Percentiles rank a stretch among this genome's conserved stretches.
Conservation (phyloP, 2,888 invertebrate genomes). For the Opisthograptis luteolata region DNA sequence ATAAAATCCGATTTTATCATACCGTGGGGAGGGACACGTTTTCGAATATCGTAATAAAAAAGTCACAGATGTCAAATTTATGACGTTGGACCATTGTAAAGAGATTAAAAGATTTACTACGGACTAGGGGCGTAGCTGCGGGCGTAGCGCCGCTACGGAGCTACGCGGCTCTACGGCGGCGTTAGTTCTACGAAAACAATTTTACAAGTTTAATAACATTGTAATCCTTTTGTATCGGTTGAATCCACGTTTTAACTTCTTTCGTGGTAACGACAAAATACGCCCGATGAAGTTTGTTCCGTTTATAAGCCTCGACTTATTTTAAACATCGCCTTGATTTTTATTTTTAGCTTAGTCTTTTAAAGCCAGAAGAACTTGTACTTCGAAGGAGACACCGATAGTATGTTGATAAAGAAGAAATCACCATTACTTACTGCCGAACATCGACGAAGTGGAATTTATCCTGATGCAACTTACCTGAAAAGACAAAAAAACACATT, state of each 20-base stretch:
- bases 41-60: conserved; percentile 83
- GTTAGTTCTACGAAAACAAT: conserved; percentile 58
- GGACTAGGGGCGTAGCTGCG: conserved; percentile 56
- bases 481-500: conserved; percentile 38
- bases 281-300: conserved; percentile 15
- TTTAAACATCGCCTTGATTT: neutral
- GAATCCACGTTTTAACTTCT: conserved; percentile 26
- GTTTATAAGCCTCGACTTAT: conserved; percentile 7
- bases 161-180: conserved; percentile 50
- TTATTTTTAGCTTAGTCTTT: no score
- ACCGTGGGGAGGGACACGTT: conserved; percentile 79
- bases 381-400: neutral
- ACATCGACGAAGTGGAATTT: neutral
- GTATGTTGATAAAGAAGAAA: neutral
- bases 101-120: conserved; percentile 83
- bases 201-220: conserved; percentile 61
- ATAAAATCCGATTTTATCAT: conserved; percentile 83
- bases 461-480: conserved; percentile 44
- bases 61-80: conserved; percentile 84
- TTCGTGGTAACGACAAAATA: conserved; percentile 15
- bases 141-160: conserved; percentile 42
- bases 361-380: no score
- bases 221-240: conserved; percentile 55
- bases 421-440: conserved; percentile 11
- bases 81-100: conserved; percentile 81